These are phyloP conservation scores for Ginglymostoma cirratum DNA, from an alignment of 2,113 vertebrate species.

Conservation along the genomic window DNA sequence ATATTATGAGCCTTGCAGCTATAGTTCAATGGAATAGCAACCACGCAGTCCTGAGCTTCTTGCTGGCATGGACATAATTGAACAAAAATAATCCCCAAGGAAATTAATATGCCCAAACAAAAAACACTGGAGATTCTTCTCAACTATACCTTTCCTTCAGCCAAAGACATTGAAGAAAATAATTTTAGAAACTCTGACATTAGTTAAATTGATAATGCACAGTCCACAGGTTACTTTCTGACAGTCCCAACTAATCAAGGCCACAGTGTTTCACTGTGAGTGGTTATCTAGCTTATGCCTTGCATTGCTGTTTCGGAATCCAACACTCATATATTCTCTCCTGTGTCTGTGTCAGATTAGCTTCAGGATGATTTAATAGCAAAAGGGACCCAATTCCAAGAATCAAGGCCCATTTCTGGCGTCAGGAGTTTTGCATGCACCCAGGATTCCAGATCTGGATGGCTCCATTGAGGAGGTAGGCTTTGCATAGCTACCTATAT, in stretches of 20 bases:
- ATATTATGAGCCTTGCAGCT: neutral
- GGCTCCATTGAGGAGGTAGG: too few relatives aligned
- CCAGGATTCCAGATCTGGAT: too few relatives aligned
- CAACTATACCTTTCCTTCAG: neutral
- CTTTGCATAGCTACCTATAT: too few relatives aligned
- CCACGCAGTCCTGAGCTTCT: neutral
- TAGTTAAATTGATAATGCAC: neutral
- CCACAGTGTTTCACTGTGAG: neutral
- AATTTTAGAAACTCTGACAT: neutral
- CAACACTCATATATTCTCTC: neutral
- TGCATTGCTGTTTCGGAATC: neutral
- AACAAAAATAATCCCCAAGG: neutral
- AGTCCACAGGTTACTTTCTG: neutral
- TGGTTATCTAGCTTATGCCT: neutral
- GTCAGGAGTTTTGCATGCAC: too few relatives aligned
- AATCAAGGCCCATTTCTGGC: too few relatives aligned
- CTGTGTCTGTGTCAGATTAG: too few relatives aligned
- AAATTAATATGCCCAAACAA: too few relatives aligned
- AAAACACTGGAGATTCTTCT: neutral
- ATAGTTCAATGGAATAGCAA: neutral
- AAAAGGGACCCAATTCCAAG: too few relatives aligned
- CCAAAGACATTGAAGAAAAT: neutral
- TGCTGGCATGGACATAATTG: neutral
- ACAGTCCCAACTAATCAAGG: neutral
- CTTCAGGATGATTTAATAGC: too few relatives aligned